Percentiles rank a stretch among this genome's conserved stretches.
Conservation (phyloP, 2,113 vertebrate genomes). For the Lucifuga dentata region DNA sequence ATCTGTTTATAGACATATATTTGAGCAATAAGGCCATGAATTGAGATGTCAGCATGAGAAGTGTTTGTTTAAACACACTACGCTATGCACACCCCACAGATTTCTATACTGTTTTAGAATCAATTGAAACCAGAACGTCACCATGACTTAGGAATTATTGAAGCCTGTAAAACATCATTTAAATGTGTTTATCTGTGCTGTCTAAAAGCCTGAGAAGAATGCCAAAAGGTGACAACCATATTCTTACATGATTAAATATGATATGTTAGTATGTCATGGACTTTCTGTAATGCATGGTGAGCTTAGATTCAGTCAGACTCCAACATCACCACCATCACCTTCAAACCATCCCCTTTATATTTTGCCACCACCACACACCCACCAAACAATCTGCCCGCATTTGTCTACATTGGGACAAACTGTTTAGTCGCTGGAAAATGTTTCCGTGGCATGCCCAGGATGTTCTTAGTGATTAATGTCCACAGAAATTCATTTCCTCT, state of each 20-base stretch:
- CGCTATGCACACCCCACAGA: neutral
- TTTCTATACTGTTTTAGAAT: neutral
- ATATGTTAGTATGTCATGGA: too few relatives aligned
- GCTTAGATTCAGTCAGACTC: slow-evolving; percentile 34
- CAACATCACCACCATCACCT: too few relatives aligned
- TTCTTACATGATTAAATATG: neutral
- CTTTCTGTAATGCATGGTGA: slow-evolving; percentile 28
- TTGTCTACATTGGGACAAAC: too few relatives aligned
- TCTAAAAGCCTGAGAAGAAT: neutral
- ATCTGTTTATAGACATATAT: slow-evolving; percentile 9
- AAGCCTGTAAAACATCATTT: neutral
- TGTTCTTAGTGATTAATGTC: too few relatives aligned
- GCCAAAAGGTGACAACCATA: neutral
- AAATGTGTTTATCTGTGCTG: neutral
- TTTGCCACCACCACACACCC: too few relatives aligned
- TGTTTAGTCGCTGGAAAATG: too few relatives aligned
- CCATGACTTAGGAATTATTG: neutral
- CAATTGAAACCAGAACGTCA: neutral
- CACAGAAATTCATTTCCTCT: too few relatives aligned
- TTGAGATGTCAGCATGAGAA: slow-evolving; percentile 15
- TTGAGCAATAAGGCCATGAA: neutral
- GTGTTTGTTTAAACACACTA: slow-evolving; percentile 16
- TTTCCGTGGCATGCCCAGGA: too few relatives aligned
- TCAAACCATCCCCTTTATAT: too few relatives aligned
- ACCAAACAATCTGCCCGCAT: too few relatives aligned